phyloP scores from a whole-genome alignment of 2,888 invertebrate genomes.

The Elysia crispata region DNA sequence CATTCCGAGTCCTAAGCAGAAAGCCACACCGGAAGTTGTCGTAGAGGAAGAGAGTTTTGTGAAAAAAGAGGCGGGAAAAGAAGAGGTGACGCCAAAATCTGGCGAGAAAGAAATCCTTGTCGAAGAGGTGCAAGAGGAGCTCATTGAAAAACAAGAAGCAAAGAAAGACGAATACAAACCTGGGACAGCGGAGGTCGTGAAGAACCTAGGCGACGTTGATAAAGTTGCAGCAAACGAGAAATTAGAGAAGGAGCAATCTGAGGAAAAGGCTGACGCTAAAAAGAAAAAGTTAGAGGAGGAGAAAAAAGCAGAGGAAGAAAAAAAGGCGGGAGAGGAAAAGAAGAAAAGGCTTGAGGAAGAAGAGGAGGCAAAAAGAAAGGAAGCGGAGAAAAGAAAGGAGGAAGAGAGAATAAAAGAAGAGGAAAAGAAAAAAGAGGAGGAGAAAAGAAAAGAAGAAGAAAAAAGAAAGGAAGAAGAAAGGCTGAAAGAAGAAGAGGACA shows the following conservation, averaged over 20 bases:
- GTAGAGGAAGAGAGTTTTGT: background rate
- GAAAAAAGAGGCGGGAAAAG: background rate
- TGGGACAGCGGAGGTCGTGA: conserved; percentile 5
- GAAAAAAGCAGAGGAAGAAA: conserved; percentile 27
- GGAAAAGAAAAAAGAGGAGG: background rate
- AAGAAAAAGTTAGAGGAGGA: conserved; percentile 14
- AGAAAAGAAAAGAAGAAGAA: conserved; percentile 17
- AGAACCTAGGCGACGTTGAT: background rate
- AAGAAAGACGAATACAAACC: conserved; percentile 20
- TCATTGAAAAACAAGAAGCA: background rate
- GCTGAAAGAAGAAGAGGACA: background rate
- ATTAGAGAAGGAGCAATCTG: conserved; percentile 15
- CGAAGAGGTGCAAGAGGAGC: conserved; percentile 19
- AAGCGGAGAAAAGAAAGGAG: conserved; percentile 9
- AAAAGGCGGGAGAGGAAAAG: conserved; percentile 28
- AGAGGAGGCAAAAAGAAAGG: conserved; percentile 19
- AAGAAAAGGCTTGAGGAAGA: conserved; percentile 11
- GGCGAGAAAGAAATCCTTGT: too few species aligned
- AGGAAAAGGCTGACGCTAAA: background rate
- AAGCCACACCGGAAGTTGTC: too few species aligned
- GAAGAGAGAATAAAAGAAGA: background rate
- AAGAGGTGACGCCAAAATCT: too few species aligned
- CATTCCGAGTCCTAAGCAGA: too few species aligned
- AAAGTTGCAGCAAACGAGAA: background rate
- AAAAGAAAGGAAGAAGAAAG: conserved; percentile 14